These are phyloP conservation scores for Channallabes apus DNA, from an alignment of 2,797 vertebrate species.

Conservation along the genomic window DNA sequence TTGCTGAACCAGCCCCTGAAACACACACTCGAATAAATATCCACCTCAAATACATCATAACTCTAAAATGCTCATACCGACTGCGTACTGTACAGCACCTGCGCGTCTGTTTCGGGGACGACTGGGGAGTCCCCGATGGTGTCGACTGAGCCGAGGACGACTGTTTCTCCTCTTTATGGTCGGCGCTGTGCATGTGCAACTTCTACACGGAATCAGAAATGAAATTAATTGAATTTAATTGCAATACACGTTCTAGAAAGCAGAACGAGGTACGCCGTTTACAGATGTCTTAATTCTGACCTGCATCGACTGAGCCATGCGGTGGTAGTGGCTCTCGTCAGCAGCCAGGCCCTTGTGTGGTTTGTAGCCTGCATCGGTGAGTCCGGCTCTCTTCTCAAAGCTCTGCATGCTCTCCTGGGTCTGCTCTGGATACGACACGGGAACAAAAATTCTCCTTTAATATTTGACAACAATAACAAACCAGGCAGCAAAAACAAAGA, in stretches of 20 bases:
- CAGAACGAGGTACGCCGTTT: background rate
- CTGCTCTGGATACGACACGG: conserved; percentile 74
- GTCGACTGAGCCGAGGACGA: conserved; percentile 76
- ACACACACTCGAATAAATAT: conserved; percentile 13
- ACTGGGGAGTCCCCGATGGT: conserved; percentile 72
- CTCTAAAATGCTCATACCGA: background rate
- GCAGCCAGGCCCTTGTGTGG: conserved; percentile 91
- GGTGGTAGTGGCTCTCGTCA: conserved; percentile 88
- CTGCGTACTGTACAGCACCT: conserved; percentile 62
- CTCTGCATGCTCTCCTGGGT: conserved; percentile 89
- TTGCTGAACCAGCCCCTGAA: conserved; percentile 75
- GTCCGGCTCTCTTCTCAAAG: conserved; percentile 91
- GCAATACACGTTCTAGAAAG: background rate
- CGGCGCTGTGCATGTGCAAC: conserved; percentile 76
- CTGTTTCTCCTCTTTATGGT: conserved; percentile 77
- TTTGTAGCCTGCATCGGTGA: conserved; percentile 87
- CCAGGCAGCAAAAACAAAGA: background rate
- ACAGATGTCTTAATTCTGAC: conserved; percentile 70
- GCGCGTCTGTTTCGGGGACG: conserved; percentile 70
- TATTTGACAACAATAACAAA: background rate
- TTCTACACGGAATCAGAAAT: conserved; percentile 63
- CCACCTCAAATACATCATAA: background rate
- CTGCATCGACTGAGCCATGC: conserved; percentile 82
- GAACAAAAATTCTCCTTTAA: background rate
- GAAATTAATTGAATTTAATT: background rate